Base-by-base conservation (phyloP, 1,140 invertebrate species). In the Heliconius himera region DNA sequence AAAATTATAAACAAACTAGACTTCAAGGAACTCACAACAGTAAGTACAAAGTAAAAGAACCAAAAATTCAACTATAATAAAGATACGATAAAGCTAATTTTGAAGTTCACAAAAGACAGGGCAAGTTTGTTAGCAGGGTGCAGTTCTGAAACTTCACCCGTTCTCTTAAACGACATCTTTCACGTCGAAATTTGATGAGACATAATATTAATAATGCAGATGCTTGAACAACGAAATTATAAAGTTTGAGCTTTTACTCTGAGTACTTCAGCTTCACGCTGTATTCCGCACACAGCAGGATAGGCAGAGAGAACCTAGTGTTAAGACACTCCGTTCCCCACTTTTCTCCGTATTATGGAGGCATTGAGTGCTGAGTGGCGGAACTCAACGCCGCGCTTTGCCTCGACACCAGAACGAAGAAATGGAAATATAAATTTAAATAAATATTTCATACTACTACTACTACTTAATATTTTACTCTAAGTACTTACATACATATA, bases 181-280 rank as follows among this genome's bases (percentile, higher is more conserved):
- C 80, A 81, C 76, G 76, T 81, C 76, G 41, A 82, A 83, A 74
- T 83, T 83, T 83, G 77, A 81, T 83, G 77, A 74, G 75, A 80
- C 81, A 80, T 81, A 80, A 82, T n/a, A n/a, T n/a, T n/a, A n/a
- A n/a, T 80, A 80, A 83, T 78, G 76, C 73, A 75, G 73, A 33
- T 66, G 49, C 29, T 71, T 77, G 72, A 72, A 26, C 70, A 20
- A 72, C 70, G 33, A 72, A 72, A 72, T 72, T 72, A 72, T 72
- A 72, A 38, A 72, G 8, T 72, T 72, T 8, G 5, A 38, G 70
- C 33, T 38, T 71, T 71, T 66, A 29, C 13, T 4, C 22, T 66
- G 0, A 29, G 13, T 16, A 26, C 22, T 66, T 9, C 49, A 51
- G 49, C 13, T 51, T 51, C 49, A 51, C 49, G 41, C 41, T 51